A percentile compares a stretch with the other conserved stretches of the same genome.
Conservation (phyloP, 2,888 invertebrate genomes). For the Ecdyonurus torrentis region DNA sequence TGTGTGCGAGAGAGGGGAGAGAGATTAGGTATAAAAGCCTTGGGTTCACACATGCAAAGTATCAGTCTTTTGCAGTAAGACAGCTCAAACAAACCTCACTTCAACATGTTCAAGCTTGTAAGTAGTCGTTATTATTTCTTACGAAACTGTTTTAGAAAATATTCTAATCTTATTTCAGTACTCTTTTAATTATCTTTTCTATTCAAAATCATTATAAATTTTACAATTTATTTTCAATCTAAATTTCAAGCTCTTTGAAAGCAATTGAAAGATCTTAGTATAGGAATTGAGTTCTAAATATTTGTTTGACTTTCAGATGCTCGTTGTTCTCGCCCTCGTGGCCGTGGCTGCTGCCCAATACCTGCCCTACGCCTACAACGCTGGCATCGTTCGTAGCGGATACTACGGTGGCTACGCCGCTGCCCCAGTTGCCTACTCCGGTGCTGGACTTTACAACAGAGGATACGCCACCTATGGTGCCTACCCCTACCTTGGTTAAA, state of each 20-base stretch:
- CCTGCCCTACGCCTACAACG: not conserved
- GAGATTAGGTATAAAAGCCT: not conserved
- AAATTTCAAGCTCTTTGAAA: not conserved
- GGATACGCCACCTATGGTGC: not conserved
- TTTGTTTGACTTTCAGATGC: not conserved
- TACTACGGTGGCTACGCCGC: not conserved
- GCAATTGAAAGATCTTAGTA: too few relatives aligned
- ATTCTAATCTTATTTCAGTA: not conserved
- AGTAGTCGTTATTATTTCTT: not conserved
- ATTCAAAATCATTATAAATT: too few relatives aligned
- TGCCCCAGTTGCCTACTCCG: not conserved
- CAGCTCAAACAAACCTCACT: conserved; percentile 1
- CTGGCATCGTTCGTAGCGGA: not conserved
- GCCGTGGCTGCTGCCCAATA: conserved; percentile 4
- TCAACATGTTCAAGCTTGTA: conserved; percentile 1
- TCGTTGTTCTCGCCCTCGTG: not conserved
- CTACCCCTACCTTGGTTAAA: not conserved
- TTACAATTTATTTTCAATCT: not conserved
- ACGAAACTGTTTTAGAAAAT: not conserved
- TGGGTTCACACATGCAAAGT: not conserved
- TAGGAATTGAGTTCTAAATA: too few relatives aligned
- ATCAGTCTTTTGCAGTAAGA: not conserved
- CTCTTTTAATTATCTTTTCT: not conserved
- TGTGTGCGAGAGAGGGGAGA: not conserved
- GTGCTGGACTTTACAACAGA: not conserved